phyloP scores from a whole-genome alignment of 2,113 vertebrate genomes.

The Narcine bancroftii region DNA sequence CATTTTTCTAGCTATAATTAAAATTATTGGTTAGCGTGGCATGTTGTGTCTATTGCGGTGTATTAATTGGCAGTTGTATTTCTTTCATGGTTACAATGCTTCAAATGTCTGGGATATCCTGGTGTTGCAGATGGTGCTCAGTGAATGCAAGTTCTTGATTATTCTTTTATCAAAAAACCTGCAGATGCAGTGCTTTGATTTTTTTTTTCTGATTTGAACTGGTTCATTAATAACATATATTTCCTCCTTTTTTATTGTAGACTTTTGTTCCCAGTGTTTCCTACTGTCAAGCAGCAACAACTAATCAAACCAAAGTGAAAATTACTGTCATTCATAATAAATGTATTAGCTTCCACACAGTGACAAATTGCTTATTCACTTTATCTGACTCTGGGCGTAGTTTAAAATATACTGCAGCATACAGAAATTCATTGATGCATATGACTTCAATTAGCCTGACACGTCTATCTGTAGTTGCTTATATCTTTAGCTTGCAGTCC shows the following conservation, averaged over 20 bases:
- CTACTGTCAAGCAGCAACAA: not conserved
- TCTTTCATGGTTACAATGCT: not conserved
- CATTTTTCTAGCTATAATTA: not conserved
- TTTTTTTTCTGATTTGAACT: not conserved
- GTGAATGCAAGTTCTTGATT: not conserved
- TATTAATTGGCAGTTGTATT: not conserved
- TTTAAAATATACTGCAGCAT: not conserved
- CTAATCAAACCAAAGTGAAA: constrained; percentile 26
- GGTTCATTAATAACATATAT: not conserved
- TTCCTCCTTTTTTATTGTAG: not conserved
- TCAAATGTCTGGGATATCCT: not conserved
- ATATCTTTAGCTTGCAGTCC: not conserved
- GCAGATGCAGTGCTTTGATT: not conserved
- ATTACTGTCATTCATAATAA: constrained; percentile 24
- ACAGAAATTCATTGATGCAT: constrained; percentile 2
- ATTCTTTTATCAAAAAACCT: not conserved
- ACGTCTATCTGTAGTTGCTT: not conserved
- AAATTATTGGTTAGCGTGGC: not conserved
- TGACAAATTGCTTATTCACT: constrained; percentile 7
- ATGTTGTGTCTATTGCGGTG: not conserved
- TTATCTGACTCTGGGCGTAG: not conserved
- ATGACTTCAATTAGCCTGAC: not conserved
- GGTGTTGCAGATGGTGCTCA: not conserved
- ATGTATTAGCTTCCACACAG: not conserved
- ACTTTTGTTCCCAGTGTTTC: not conserved